phyloP scores from a whole-genome alignment of 2,797 vertebrate genomes.

The Urocyon cinereoargenteus region DNA sequence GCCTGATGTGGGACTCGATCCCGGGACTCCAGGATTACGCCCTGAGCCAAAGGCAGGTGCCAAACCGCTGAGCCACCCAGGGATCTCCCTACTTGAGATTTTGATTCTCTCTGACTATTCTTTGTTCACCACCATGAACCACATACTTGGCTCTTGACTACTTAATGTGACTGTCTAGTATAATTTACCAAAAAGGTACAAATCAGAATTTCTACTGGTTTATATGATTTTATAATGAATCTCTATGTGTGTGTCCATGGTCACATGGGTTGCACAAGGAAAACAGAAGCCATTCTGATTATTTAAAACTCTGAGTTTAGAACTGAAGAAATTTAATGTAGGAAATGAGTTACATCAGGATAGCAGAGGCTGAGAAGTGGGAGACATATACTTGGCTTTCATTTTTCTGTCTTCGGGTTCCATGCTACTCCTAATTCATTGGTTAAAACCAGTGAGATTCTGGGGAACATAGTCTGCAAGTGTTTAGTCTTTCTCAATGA shows the following conservation, averaged over 20 bases:
- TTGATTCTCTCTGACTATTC: not conserved
- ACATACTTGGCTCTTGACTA: not conserved
- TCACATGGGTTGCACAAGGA: not conserved
- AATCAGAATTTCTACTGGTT: not conserved
- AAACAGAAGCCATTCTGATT: not conserved
- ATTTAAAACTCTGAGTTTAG: constrained; percentile 4
- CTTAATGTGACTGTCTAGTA: not conserved
- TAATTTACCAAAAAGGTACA: not conserved
- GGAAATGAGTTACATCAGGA: not conserved
- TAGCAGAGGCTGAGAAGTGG: not conserved
- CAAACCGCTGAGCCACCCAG: too few species aligned
- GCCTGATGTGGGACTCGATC: too few species aligned
- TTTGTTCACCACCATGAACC: not conserved
- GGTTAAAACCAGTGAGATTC: not conserved
- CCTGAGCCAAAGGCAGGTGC: too few species aligned
- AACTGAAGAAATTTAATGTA: not conserved
- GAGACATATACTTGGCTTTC: not conserved
- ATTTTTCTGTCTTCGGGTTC: not conserved
- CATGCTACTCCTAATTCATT: not conserved
- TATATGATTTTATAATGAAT: not conserved
- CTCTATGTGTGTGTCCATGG: not conserved
- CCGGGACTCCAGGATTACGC: too few species aligned
- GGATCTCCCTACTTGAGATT: not conserved
- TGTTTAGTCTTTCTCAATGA: not conserved
- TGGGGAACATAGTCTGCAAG: not conserved